Conservation (phyloP, 2,797 vertebrate species). For the Oryzias dopingdopingensis region DNA sequence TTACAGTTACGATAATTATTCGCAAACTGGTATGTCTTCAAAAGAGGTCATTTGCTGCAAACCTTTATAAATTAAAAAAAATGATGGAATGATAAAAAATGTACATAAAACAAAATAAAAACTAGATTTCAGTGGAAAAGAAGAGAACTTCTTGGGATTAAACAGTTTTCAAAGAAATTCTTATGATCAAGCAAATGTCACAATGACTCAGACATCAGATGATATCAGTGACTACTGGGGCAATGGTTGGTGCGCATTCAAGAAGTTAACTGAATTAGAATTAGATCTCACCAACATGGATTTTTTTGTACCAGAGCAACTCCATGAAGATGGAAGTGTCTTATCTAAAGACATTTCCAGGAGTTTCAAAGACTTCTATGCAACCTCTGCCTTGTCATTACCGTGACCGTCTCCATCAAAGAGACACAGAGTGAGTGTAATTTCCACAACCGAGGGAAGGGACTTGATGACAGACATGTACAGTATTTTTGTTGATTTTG, state of each 20-base stretch:
- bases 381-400: slow-evolving; percentile 65
- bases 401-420: slow-evolving; percentile 40
- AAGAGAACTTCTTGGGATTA: neutral
- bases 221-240: slow-evolving; percentile 3
- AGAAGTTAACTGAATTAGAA: slow-evolving; percentile 39
- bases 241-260: neutral
- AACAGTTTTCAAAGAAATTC: slow-evolving; percentile 6
- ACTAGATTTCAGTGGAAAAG: neutral
- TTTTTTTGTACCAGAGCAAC: slow-evolving; percentile 37
- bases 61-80: neutral
- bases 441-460: slow-evolving; percentile 54
- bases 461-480: slow-evolving; percentile 33
- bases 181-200: neutral
- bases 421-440: slow-evolving; percentile 46
- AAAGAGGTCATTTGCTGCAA: no score
- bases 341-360: slow-evolving; percentile 38
- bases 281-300: slow-evolving; percentile 37
- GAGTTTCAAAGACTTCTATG: slow-evolving; percentile 27
- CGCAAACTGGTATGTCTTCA: no score
- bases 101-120: no score
- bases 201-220: slow-evolving; percentile 18
- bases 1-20: no score
- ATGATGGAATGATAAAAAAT: neutral
- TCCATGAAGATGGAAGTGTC: slow-evolving; percentile 36
- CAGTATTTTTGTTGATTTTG: slow-evolving; percentile 46